Percentiles rank a stretch among this genome's conserved stretches.
phyloP scores from a whole-genome alignment of 2,113 vertebrate genomes.

The Lasiurus borealis region DNA sequence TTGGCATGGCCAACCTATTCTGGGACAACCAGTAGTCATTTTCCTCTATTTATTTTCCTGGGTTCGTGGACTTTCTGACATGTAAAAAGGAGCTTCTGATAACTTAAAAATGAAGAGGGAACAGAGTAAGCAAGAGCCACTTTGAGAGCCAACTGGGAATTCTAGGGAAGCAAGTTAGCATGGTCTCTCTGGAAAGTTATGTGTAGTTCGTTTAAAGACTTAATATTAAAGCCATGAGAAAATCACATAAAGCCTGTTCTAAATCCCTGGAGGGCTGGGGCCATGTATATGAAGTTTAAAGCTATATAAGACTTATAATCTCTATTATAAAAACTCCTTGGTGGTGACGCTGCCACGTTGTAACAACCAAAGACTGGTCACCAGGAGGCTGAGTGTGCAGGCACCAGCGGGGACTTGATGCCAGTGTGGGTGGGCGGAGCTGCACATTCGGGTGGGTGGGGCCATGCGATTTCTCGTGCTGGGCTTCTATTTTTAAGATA shows the following conservation, averaged over 20 bases:
- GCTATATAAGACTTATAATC: slow-evolving; percentile 49
- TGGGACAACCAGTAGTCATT: not conserved
- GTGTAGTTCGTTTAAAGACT: slow-evolving; percentile 48
- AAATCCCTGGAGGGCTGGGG: slow-evolving; percentile 34
- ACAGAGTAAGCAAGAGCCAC: not conserved
- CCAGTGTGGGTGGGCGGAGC: too few species aligned
- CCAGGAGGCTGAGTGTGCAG: too few species aligned
- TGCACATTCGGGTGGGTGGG: too few species aligned
- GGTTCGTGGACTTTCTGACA: not conserved
- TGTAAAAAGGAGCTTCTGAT: slow-evolving; percentile 11
- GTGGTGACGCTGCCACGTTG: too few species aligned
- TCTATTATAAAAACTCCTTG: too few species aligned
- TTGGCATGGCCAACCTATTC: not conserved
- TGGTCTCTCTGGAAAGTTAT: slow-evolving; percentile 48
- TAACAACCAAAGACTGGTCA: too few species aligned
- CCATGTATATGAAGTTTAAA: slow-evolving; percentile 63
- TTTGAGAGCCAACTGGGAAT: slow-evolving; percentile 30
- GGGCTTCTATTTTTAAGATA: slow-evolving; percentile 53
- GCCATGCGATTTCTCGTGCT: too few species aligned
- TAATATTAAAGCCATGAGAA: slow-evolving; percentile 52
- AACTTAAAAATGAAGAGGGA: not conserved
- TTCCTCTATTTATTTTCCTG: not conserved
- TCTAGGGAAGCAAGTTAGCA: slow-evolving; percentile 35
- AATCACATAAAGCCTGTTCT: slow-evolving; percentile 31
- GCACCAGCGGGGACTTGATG: too few species aligned